Percentiles rank a stretch among this genome's conserved stretches.
phyloP scores from a whole-genome alignment of 2,888 invertebrate species.

The Leucoma salicis region DNA sequence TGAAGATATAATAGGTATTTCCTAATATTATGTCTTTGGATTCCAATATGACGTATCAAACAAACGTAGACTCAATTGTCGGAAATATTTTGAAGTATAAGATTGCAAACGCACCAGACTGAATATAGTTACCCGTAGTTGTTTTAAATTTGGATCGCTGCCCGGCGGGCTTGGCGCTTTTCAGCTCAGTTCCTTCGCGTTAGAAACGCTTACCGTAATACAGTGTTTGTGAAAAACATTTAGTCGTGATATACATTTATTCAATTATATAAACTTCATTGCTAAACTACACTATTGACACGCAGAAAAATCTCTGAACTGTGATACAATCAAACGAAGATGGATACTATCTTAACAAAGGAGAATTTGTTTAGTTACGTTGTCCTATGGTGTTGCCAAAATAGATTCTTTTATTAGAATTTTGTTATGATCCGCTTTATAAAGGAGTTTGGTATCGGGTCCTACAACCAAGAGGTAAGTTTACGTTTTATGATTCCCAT shows the following conservation, averaged over 20 bases:
- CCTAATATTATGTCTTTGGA: slow-evolving; percentile 6
- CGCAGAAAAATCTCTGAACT: slow-evolving; percentile 23
- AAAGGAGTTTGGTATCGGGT: slow-evolving; percentile 53
- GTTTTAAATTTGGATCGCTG: slow-evolving; percentile 75
- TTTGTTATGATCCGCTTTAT: slow-evolving; percentile 60
- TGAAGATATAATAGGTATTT: slow-evolving; percentile 3
- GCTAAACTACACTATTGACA: slow-evolving; percentile 11
- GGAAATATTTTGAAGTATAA: slow-evolving; percentile 44
- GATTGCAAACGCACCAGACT: slow-evolving; percentile 47
- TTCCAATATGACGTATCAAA: slow-evolving; percentile 28
- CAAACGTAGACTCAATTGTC: slow-evolving; percentile 37
- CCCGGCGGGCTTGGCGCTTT: slow-evolving; percentile 65
- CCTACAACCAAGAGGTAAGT: slow-evolving; percentile 62
- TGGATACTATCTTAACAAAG: slow-evolving; percentile 39
- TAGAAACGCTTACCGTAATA: slow-evolving; percentile 51
- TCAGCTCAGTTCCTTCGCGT: slow-evolving; percentile 54
- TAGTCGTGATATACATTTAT: slow-evolving; percentile 2
- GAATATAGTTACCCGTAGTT: slow-evolving; percentile 65
- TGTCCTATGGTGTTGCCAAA: slow-evolving; percentile 51
- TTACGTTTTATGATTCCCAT: slow-evolving; percentile 42
- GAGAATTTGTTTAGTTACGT: slow-evolving; percentile 65
- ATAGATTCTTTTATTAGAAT: slow-evolving; percentile 78
- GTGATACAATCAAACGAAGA: slow-evolving; percentile 39
- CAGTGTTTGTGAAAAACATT: slow-evolving; percentile 44
- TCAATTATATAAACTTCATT: slow-evolving; percentile 15